Base-by-base conservation (phyloP, 1,140 invertebrate genomes). In the Halesus radiatus region DNA sequence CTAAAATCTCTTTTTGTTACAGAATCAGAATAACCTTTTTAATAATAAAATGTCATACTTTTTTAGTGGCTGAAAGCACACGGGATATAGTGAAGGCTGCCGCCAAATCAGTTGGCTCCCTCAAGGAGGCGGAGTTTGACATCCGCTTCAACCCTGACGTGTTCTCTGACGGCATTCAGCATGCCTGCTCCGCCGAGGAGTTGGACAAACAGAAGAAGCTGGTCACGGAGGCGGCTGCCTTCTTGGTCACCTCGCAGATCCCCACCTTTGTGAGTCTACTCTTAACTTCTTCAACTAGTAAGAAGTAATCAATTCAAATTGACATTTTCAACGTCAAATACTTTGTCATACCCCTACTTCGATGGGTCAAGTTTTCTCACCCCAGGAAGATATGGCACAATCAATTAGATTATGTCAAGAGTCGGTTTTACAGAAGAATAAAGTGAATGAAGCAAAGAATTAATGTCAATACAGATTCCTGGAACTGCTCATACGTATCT, bases 121-220 rank as follows among this genome's bases (percentile, higher is more conserved):
- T 99, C 3, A 97, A 97, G 86, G 96, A 97, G 78, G 95, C 93
- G 53, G 97, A 99, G 88, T 99, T 99, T 87, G 97, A 98, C 86
- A 96, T 99, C 76, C 92, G 97, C 68, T 99, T 99, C 88, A 99
- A 99, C 90, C 97, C 98, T 0, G 98, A 99, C 90, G 96, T 99
- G 73, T 99, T 96, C 90, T 99, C 98, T 6, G 95, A 96, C 1
- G 96, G 96, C 78, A 98, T 99, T 52, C 92, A 91, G 73, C 98
- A 99, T 90, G 88, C 92, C 23, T 92, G 93, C 64, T 90, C 94
- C 56, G 90, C 91, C 5, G 90, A 91, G 60, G 86, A 86, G 20
- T 89, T 98, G 76, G 92, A 93, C 70, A 95, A 95, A 85, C 97
- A 99, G 87, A 93, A 94, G 78, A 94, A 97, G 82, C 89, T 99